A percentile compares a stretch with the other conserved stretches of the same genome.
These are phyloP conservation scores for Macrophya alboannulata DNA, from an alignment of 2,888 invertebrate species.

Conservation along the genomic window DNA sequence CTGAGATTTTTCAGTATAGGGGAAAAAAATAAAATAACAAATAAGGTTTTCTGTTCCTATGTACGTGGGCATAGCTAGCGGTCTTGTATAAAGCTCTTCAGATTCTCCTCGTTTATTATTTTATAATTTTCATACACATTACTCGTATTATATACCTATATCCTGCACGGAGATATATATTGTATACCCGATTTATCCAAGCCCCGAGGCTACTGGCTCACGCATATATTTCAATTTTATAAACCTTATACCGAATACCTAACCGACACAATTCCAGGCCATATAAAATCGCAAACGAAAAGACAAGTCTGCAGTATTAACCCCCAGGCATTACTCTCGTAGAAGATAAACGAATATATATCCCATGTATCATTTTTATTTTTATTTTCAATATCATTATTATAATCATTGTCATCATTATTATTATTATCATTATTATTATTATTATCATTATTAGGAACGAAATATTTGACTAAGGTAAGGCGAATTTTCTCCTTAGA, in stretches of 20 bases:
- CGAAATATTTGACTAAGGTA: slow-evolving; percentile 5
- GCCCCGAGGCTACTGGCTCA: not conserved
- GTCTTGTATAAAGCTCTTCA: not conserved
- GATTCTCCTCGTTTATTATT: slow-evolving; percentile 5
- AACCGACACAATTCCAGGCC: not conserved
- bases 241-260: not conserved
- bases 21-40: not conserved
- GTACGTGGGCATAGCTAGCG: not conserved
- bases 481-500: not conserved
- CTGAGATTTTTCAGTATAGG: not conserved
- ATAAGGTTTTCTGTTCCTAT: not conserved
- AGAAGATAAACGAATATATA: not conserved
- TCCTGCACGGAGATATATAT: not conserved
- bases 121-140: not conserved
- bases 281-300: not conserved
- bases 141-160: not conserved
- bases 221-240: not conserved
- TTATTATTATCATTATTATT: not conserved
- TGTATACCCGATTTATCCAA: not conserved
- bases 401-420: not conserved
- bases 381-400: not conserved
- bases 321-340: not conserved
- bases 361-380: not conserved
- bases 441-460: not conserved
- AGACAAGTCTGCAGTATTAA: not conserved